Percentiles rank a stretch among this genome's conserved stretches.
These are phyloP conservation scores for Nemotelus nigrinus DNA, from an alignment of 2,888 invertebrate species.

Conservation along the genomic window DNA sequence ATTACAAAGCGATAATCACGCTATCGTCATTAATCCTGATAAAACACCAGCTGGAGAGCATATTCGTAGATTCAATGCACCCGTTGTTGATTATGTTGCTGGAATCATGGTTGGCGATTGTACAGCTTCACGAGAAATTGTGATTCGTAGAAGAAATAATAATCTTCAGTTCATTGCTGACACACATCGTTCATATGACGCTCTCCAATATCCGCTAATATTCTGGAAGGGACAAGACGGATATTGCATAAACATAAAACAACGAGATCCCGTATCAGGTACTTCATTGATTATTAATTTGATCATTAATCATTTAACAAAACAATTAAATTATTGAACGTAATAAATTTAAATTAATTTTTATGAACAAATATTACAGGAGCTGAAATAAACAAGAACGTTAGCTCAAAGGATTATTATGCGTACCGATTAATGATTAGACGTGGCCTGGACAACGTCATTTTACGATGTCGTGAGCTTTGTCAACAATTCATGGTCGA, in stretches of 20 bases:
- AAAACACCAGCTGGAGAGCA: too few species aligned
- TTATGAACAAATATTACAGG: conserved; percentile 48
- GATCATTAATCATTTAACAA: conserved; percentile 16
- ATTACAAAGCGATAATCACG: too few species aligned
- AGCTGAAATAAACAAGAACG: conserved; percentile 49
- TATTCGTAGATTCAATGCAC: too few species aligned
- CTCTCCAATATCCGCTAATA: conserved; percentile 56
- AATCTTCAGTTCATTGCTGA: conserved; percentile 53
- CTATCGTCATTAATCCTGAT: too few species aligned
- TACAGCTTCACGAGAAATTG: conserved; percentile 52
- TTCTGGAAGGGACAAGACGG: conserved; percentile 55
- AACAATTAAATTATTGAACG: background rate
- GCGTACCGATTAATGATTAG: conserved; percentile 53
- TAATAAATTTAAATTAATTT: conserved; percentile 40
- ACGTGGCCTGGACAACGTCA: conserved; percentile 13
- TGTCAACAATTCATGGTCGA: conserved; percentile 13
- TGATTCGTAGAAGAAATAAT: conserved; percentile 52
- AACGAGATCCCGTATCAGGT: conserved; percentile 21
- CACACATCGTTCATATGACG: conserved; percentile 52
- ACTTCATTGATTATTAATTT: conserved; percentile 42
- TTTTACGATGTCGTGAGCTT: conserved; percentile 3
- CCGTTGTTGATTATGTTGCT: too few species aligned
- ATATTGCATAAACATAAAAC: conserved; percentile 52
- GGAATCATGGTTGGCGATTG: conserved; percentile 55
- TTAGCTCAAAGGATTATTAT: conserved; percentile 44